Evolutionary conservation across 2,888 invertebrate genomes (phyloP), one percentile per base, ranked within the genome.

Genomic region (Monoplex corrugatus): DNA sequence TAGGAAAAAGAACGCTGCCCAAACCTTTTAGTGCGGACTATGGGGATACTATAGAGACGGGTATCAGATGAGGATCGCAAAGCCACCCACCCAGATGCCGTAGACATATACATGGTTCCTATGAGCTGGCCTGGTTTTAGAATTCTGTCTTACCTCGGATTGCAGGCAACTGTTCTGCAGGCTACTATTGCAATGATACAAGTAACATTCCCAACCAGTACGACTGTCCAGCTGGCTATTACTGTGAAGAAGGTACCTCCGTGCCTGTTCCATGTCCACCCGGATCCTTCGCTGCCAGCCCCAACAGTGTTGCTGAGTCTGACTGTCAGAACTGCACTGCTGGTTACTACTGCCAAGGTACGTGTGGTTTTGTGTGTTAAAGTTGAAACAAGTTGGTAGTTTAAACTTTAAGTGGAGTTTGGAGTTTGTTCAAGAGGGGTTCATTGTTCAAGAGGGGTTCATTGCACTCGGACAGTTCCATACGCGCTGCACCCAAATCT

Each of bases 161-260:
- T 89, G 1, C 72, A 94, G 95, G 95, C 38, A 93, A 94, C 91
- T 95, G 95, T 90, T 91, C 91, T n/a, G 93, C 93, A 45, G 95
- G 95, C 1, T 95, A 92, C 90, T 95, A 95, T 92, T 95, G 95
- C 90, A 95, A 94, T 89, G 93, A 93, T 91, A 94, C 94, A 32
- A 95, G 95, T 90, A 90, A 92, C 19, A 90, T 92, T 28, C 93
- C 95, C 3, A 91, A 92, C 87, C 95, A 95, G 91, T 89, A 92
- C 85, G 91, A 92, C 44, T 95, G 95, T 91, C 95, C 95, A 0
- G 91, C 91, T 8, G 95, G 95, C 45, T 91, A 93, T 89, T 95
- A 94, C 91, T 95, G 95, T 91, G 92, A 91, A n/a, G 90, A 89
- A 43, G 95, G 95, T n/a, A 93, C 94, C 35, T 91, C 89, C 10